Evolutionary conservation across 1,140 invertebrate species (phyloP).

Genomic region (Rhagoletis pomonella): DNA sequence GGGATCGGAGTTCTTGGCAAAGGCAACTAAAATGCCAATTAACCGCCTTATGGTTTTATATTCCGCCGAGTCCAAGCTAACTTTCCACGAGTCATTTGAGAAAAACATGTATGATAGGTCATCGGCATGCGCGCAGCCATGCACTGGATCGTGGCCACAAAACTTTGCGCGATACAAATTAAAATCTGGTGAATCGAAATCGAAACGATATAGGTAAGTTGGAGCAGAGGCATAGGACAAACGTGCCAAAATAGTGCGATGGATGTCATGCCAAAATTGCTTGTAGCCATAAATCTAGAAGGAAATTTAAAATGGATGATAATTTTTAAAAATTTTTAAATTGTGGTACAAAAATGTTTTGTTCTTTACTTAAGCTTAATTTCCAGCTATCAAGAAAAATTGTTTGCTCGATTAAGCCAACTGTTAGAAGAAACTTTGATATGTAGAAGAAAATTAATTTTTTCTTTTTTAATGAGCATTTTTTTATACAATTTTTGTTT

Average conservation of each 20-base stretch:
- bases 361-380: too few species aligned
- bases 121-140: conserved; percentile 76
- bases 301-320: conserved; percentile 29
- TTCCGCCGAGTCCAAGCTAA: conserved; percentile 63
- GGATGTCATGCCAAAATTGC: conserved; percentile 72
- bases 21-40: conserved; percentile 73
- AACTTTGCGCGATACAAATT: conserved; percentile 67
- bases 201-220: conserved; percentile 74
- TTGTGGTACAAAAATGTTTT: too few species aligned
- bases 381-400: too few species aligned
- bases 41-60: conserved; percentile 68
- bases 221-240: conserved; percentile 64
- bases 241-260: conserved; percentile 66
- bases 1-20: conserved; percentile 72
- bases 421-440: too few species aligned
- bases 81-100: conserved; percentile 69
- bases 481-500: too few species aligned
- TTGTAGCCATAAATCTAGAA: conserved; percentile 68
- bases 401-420: too few species aligned
- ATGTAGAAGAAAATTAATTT: too few species aligned
- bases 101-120: conserved; percentile 80
- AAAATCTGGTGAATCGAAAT: conserved; percentile 68
- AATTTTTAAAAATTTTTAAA: too few species aligned
- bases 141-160: conserved; percentile 57
- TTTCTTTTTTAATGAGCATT: too few species aligned